These are phyloP conservation scores for Muntiacus muntjak DNA, from an alignment of 2,113 vertebrate genomes.

Conservation along the genomic window DNA sequence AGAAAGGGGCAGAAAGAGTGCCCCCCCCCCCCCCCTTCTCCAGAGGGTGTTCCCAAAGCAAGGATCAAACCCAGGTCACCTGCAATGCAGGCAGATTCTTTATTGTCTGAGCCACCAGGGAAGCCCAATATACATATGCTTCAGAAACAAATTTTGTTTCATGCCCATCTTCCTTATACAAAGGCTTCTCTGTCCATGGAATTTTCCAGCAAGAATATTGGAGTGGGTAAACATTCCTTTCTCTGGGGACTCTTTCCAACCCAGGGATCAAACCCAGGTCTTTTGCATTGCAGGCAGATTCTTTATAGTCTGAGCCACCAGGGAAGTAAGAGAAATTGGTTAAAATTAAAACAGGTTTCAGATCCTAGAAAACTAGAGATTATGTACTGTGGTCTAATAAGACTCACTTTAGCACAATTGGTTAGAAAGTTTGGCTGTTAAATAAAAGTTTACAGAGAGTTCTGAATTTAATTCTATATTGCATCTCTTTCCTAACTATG, in stretches of 20 bases:
- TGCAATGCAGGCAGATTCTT: not conserved
- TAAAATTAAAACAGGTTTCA: not conserved
- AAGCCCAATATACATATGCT: not conserved
- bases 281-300: not conserved
- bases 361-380: not conserved
- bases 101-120: not conserved
- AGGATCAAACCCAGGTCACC: not conserved
- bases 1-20: not conserved
- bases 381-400: not conserved
- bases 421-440: not conserved
- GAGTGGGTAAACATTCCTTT: not conserved
- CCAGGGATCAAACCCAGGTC: not conserved
- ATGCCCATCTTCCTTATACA: not conserved
- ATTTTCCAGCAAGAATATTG: not conserved
- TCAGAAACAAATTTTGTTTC: not conserved
- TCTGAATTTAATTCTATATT: not conserved
- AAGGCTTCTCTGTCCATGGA: not conserved
- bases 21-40: not conserved
- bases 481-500: not conserved
- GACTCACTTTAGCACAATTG: not conserved
- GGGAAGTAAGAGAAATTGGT: not conserved
- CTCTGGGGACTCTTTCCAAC: not conserved
- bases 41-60: not conserved
- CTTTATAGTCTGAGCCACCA: not conserved
- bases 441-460: not conserved